Evolutionary conservation across 2,888 invertebrate genomes (phyloP), one percentile per base, ranked within the genome.

Genomic region (Lasioglossum malachurum): DNA sequence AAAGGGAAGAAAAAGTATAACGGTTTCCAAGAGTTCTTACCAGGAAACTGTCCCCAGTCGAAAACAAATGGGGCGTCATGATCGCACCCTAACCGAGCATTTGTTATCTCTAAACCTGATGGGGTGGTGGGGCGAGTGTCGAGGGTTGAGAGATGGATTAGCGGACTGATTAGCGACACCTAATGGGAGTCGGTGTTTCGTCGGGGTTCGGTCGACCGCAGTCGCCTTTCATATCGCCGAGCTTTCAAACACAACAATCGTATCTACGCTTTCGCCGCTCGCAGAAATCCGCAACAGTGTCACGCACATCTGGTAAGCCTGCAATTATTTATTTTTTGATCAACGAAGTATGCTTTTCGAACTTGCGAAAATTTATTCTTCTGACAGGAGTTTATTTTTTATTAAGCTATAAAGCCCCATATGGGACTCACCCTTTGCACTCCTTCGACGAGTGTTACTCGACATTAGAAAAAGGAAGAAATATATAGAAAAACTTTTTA

Each of bases 91-190:
- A 91, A 92, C 86, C 89, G 87, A 53, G 86, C 92, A 93, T 93
- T 94, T 93, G 92, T 94, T 94, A 94, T 94, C 93, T 93, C 93
- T 92, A 92, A 94, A 92, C 91, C 89, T 90, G 88, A 84, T 80
- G 76, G 78, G 82, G 71, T 82, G 72, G 41, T 16, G 53, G 35
- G 41, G 78, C 80, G 75, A 75, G 73, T 79, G 80, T 72, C 73
- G 74, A 75, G 84, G 83, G 31, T 46, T n/a, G 81, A 75, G 86
- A 89, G 87, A 86, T 87, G 86, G 91, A 90, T 92, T 89, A 89
- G 87, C 83, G 82, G 85, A 91, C 92, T 92, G 93, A 92, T 92
- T 91, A 91, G 92, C 90, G 91, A 90, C 89, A 90, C 83, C 87
- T 92, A 91, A 92, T 91, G 88, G 89, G 75, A 78, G 83, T 83